These are phyloP conservation scores for Escarpia spicata DNA, from an alignment of 2,888 invertebrate genomes.

Conservation along the genomic window DNA sequence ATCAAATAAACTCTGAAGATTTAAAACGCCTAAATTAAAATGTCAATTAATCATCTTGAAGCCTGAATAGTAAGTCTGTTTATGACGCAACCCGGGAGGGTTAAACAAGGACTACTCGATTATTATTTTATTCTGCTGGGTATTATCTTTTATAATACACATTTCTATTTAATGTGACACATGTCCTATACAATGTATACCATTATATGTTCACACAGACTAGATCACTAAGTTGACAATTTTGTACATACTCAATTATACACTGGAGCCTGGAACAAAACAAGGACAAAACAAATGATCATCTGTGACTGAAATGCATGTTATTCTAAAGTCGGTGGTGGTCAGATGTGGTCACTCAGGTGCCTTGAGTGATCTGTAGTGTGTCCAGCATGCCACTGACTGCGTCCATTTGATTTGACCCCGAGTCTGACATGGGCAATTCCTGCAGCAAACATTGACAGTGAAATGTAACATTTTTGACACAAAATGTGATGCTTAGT, in stretches of 20 bases:
- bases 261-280: not conserved
- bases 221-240: not conserved
- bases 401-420: not conserved
- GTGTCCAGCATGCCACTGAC: constrained; percentile 16
- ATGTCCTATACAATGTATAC: not conserved
- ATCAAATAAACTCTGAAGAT: not conserved
- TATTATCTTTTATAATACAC: not conserved
- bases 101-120: not conserved
- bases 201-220: not conserved
- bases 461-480: not conserved
- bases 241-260: not conserved
- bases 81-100: not conserved
- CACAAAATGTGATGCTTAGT: not conserved
- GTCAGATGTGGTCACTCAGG: not conserved
- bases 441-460: not conserved
- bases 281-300: not conserved
- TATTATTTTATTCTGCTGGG: not conserved
- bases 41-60: not conserved
- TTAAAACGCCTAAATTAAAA: not conserved
- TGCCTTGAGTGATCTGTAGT: constrained; percentile 13
- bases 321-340: not conserved
- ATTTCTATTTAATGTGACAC: not conserved
- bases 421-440: not conserved
- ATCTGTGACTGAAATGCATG: not conserved
- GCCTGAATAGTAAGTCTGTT: not conserved